Base-by-base conservation (phyloP, 2,888 invertebrate species). In the Loripinus fragilis region DNA sequence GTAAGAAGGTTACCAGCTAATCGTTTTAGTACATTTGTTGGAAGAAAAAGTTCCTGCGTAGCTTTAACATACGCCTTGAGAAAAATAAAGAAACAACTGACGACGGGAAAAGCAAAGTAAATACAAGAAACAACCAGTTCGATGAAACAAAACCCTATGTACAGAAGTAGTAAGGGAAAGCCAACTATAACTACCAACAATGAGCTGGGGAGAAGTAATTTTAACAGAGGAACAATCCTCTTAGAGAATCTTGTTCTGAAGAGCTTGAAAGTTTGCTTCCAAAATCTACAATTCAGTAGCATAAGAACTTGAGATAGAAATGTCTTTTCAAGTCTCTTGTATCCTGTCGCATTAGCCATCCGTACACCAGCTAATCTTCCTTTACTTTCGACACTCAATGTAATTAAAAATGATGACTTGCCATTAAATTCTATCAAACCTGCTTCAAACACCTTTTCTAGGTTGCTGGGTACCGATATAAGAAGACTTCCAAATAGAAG, bases 221-320 rank as follows among this genome's bases (percentile, higher is more conserved):
- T 23, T 41, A 41, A 12, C 25, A 69, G 10, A 2, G 41, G 45
- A 25, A 17, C 48, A 12, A 73, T 23, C 8, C 10, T 33, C 0
- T n/a, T n/a, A 20, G 28, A 15, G 65, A 64, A 74, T 50, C 77
- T 60, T n/a, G 30, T 17, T n/a, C 25, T 15, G 33, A 78, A 70
- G 5, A 78, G 12, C 5, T 65, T 50, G 0, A 73, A 3, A 8
- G 48, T 55, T 15, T 72, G 66, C 12, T 41, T 67, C 81, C 81
- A 81, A 67, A 81, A 81, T 55, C 41, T 64, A n/a, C 52, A 41
- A 28, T 78, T 70, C 15, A 81, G n/a, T n/a, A 78, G 33, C 81
- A 81, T 78, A 50, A 69, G 66, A 23, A 70, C 48, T 20, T 81
- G 74, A 17, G 77, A 72, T 23, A 73, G 45, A 7, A 78, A 20